Evolutionary conservation across 2,888 invertebrate species (phyloP).

Genomic region (Drosophila engyochracea): DNA sequence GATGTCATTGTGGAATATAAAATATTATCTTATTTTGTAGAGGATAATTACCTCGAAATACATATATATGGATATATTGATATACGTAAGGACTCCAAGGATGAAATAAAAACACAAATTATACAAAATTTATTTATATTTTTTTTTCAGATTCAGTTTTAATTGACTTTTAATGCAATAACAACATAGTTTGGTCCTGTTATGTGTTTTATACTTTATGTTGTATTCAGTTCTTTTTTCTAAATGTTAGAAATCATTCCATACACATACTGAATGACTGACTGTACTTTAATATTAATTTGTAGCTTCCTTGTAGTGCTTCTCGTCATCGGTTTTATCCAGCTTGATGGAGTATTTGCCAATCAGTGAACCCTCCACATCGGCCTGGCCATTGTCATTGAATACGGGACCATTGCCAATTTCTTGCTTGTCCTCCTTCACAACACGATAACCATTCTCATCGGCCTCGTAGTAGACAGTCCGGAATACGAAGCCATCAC

Average conservation of each 20-base stretch:
- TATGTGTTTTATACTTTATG: conserved; percentile 33
- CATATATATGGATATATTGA: background rate
- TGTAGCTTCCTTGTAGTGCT: conserved; percentile 78
- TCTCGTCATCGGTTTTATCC: conserved; percentile 83
- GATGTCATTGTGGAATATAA: background rate
- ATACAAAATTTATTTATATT: background rate
- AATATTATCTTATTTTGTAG: background rate
- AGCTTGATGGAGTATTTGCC: conserved; percentile 85
- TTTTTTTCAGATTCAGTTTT: conserved; percentile 26
- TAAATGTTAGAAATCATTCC: conserved; percentile 80
- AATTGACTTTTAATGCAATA: conserved; percentile 43
- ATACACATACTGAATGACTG: conserved; percentile 6
- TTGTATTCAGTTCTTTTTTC: conserved; percentile 83
- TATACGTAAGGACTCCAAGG: no score
- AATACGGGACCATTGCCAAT: conserved; percentile 86
- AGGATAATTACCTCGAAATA: background rate
- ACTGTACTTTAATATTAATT: conserved; percentile 33
- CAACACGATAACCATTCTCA: conserved; percentile 87
- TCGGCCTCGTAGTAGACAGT: conserved; percentile 88
- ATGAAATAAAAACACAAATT: background rate
- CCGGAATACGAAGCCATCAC: conserved; percentile 87
- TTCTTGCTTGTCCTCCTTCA: conserved; percentile 86
- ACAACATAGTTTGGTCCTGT: conserved; percentile 32
- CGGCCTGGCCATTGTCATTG: conserved; percentile 86
- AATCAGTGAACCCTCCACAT: conserved; percentile 85